Evolutionary conservation across 2,888 invertebrate species (phyloP).

Genomic region (Mechanitis mazaeus): DNA sequence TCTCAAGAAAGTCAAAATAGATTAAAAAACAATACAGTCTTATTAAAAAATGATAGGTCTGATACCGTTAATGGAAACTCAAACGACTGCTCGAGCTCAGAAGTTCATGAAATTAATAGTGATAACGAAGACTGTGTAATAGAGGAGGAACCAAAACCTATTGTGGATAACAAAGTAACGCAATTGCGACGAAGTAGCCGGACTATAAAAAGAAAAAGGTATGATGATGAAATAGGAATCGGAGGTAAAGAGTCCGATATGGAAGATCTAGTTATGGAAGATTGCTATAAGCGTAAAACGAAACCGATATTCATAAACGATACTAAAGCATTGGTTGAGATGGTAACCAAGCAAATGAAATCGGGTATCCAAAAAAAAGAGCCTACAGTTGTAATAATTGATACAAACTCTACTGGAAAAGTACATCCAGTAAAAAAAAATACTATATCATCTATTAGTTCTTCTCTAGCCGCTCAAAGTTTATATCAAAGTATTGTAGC

Average conservation of each 20-base stretch:
- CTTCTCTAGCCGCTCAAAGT: constrained; percentile 77
- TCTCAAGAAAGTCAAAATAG: constrained; percentile 41
- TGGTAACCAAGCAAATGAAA: constrained; percentile 76
- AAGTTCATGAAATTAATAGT: constrained; percentile 61
- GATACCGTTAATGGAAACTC: constrained; percentile 45
- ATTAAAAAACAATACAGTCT: constrained; percentile 40
- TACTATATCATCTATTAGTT: constrained; percentile 47
- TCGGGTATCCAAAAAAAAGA: constrained; percentile 76
- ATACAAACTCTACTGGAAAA: constrained; percentile 83
- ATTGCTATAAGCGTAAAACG: constrained; percentile 64
- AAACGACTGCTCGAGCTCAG: constrained; percentile 42
- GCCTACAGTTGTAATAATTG: constrained; percentile 86
- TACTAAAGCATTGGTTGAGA: constrained; percentile 82
- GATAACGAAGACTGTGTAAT: constrained; percentile 68
- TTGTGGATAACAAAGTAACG: constrained; percentile 34
- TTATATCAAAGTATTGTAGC: constrained; percentile 76
- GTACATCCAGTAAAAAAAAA: constrained; percentile 54
- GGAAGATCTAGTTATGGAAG: constrained; percentile 78
- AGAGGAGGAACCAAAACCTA: constrained; percentile 41
- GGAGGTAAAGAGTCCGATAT: constrained; percentile 79
- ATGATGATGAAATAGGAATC: constrained; percentile 71
- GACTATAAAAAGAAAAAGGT: constrained; percentile 73
- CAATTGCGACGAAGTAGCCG: constrained; percentile 55
- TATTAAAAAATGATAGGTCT: constrained; percentile 43
- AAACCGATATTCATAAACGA: constrained; percentile 81